Evolutionary conservation across 92 coral and sea anemone species (phyloP), one percentile per base, ranked within the genome.

Genomic region (Porites divaricata): DNA sequence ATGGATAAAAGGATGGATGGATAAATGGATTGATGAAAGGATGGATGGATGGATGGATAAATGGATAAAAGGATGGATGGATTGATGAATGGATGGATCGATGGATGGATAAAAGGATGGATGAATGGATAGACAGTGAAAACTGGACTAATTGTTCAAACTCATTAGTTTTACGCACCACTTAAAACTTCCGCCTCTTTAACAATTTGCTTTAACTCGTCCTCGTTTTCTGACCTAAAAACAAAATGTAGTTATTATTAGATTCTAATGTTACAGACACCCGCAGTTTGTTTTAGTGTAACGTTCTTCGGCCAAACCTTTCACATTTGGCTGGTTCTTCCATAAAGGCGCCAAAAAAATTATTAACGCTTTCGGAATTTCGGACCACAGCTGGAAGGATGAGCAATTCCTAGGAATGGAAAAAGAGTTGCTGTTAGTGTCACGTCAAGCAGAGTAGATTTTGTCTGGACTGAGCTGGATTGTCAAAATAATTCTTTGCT

Each of bases 331-430:
- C 78, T 21, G 19, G 25, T 22, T 35, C 50, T 1, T 21, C 72
- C 12, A 24, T 1, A 14, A 73, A 72, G 72, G 61, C 59, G 63
- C 72, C 79, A 49, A 82, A 82, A 11, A 82, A 82, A 2, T 17
- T 49, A 70, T 12, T 16, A n/a, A 82, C 56, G 19, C 20, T 26
- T 24, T 82, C 78, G 6, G 86, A 72, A 10, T 72, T 72, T 11
- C 61, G 15, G 25, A 82, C 78, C 15, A 23, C 25, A n/a, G 70
- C 9, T 8, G 86, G 79, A 22, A 82, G 86, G 14, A 70, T 62
- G 13, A 82, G 45, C 16, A 82, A 72, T 24, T 82, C 86, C 86
- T 82, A 19, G 22, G n/a, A 54, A 82, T 4, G 52, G 17, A 64
- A 3, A 25, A 70, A 16, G 9, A 25, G 2, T 1, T 25, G 16